phyloP scores from a whole-genome alignment of 2,888 invertebrate genomes.

The Gymnosoma rotundatum region DNA sequence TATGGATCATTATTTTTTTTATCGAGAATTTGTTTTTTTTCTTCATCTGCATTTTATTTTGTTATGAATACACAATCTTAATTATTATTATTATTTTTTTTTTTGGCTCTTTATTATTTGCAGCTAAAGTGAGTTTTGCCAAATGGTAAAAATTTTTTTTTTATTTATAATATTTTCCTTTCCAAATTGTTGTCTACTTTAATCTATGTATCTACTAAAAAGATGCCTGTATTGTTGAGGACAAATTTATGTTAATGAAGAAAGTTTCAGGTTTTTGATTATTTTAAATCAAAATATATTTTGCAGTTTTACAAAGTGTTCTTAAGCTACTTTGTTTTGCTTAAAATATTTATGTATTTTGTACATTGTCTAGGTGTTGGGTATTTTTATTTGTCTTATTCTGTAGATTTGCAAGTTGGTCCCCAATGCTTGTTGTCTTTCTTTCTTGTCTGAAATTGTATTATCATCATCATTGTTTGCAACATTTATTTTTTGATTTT shows the following conservation, averaged over 20 bases:
- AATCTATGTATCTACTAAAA: constrained; percentile 15
- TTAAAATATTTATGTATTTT: not conserved
- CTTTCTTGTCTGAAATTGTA: constrained; percentile 66
- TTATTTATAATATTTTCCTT: constrained; percentile 8
- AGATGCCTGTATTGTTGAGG: constrained; percentile 24
- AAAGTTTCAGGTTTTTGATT: constrained; percentile 38
- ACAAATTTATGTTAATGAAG: constrained; percentile 41
- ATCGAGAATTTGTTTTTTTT: no score
- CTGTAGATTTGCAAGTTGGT: constrained; percentile 72
- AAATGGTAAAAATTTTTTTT: constrained; percentile 15
- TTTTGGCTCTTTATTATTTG: not conserved
- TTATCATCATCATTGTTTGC: constrained; percentile 76
- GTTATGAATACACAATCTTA: constrained; percentile 12
- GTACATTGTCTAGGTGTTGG: constrained; percentile 28
- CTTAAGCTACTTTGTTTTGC: not conserved
- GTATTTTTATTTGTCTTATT: constrained; percentile 24
- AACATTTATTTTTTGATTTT: constrained; percentile 70
- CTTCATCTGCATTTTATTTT: no score
- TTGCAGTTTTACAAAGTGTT: constrained; percentile 7
- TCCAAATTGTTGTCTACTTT: constrained; percentile 29
- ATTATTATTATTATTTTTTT: constrained; percentile 11
- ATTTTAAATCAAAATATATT: not conserved
- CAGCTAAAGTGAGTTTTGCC: not conserved
- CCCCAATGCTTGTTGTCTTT: constrained; percentile 70
- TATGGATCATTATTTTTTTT: no score